A percentile compares a stretch with the other conserved stretches of the same genome.
These are phyloP conservation scores for Neodiprion lecontei DNA, from an alignment of 1,140 invertebrate genomes.

Conservation along the genomic window DNA sequence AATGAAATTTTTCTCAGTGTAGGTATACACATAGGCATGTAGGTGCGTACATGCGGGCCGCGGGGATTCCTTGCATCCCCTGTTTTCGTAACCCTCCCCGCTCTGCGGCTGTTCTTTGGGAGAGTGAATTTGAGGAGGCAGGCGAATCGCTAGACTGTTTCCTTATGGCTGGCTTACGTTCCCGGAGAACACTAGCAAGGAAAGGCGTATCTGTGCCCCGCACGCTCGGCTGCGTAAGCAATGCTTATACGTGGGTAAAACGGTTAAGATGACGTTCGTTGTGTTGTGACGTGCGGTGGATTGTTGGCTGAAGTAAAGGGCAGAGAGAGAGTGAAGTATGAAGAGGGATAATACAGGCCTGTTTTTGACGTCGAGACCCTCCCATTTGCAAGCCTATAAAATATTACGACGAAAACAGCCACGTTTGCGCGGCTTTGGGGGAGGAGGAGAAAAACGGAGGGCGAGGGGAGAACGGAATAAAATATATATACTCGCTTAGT, in stretches of 20 bases:
- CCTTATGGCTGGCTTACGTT: not conserved
- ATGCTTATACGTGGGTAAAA: not conserved
- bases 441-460: not conserved
- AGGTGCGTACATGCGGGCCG: too few relatives aligned
- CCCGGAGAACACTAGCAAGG: too few relatives aligned
- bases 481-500: conserved; percentile 2
- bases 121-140: not conserved
- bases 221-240: too few relatives aligned
- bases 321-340: not conserved
- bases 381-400: conserved; percentile 37
- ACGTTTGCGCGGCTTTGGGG: not conserved
- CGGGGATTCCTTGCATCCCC: too few relatives aligned
- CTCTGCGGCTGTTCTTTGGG: too few relatives aligned
- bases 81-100: too few relatives aligned
- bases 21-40: too few relatives aligned
- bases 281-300: not conserved
- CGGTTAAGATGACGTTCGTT: not conserved
- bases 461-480: not conserved
- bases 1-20: too few relatives aligned
- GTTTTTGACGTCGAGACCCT: conserved; percentile 15
- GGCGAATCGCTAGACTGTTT: not conserved
- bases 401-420: conserved; percentile 49
- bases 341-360: conserved; percentile 19
- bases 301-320: not conserved
- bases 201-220: too few relatives aligned